A percentile compares a stretch with the other conserved stretches of the same genome.
Conservation (phyloP, 2,113 vertebrate species). For the Daboia siamensis region DNA sequence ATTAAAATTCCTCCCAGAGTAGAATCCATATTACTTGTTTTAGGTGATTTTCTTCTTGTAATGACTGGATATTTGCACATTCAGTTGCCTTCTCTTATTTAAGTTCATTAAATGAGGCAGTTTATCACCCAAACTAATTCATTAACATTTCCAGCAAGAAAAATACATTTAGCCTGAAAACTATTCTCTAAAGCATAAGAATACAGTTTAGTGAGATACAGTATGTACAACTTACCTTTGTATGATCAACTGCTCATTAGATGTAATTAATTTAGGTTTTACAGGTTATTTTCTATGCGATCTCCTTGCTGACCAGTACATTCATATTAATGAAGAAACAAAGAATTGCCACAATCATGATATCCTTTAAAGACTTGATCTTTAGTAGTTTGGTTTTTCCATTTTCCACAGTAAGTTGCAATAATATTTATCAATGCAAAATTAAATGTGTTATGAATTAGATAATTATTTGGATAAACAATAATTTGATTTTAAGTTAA, state of each 20-base stretch:
- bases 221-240: conserved; percentile 65
- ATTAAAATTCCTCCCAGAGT: not conserved
- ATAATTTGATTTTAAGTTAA: not conserved
- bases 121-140: conserved; percentile 50
- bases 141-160: conserved; percentile 57
- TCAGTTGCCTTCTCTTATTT: conserved; percentile 41
- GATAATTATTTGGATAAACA: not conserved
- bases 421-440: conserved; percentile 7
- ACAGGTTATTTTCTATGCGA: conserved; percentile 73
- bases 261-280: conserved; percentile 75
- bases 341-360: conserved; percentile 60
- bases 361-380: conserved; percentile 72
- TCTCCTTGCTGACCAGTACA: conserved; percentile 71
- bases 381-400: conserved; percentile 75
- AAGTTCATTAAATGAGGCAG: conserved; percentile 52
- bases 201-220: conserved; percentile 46
- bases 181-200: conserved; percentile 48
- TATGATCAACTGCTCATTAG: conserved; percentile 69
- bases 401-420: conserved; percentile 69
- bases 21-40: not conserved
- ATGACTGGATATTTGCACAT: conserved; percentile 15
- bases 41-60: not conserved
- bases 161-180: conserved; percentile 58
- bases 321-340: conserved; percentile 66
- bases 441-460: not conserved